phyloP scores from a whole-genome alignment of 2,888 invertebrate genomes.

The Eumacrocentrus americanus region DNA sequence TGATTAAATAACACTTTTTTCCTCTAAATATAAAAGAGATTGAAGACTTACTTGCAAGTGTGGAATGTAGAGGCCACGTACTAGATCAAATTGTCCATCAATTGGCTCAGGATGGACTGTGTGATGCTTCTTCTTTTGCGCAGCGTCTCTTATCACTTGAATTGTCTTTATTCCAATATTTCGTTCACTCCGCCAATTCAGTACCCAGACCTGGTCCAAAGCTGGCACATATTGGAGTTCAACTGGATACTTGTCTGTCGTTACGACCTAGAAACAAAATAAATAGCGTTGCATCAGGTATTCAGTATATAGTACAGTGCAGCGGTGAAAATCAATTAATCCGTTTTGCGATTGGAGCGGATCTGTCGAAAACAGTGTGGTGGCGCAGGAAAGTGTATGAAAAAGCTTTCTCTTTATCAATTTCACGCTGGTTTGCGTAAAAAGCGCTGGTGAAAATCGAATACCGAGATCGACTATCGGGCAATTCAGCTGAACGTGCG shows the following conservation, averaged over 20 bases:
- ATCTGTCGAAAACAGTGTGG: neutral
- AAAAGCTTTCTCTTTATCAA: conserved; percentile 10
- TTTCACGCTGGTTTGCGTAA: conserved; percentile 8
- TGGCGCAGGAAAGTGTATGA: neutral
- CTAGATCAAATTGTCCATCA: conserved; percentile 77
- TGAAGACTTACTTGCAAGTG: conserved; percentile 63
- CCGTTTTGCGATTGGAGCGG: neutral
- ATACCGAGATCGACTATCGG: conserved; percentile 15
- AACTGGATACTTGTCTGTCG: conserved; percentile 75
- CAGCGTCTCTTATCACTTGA: conserved; percentile 75
- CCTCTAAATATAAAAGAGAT: too few relatives aligned
- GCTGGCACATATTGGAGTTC: conserved; percentile 73
- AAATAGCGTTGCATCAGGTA: neutral
- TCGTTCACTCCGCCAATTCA: conserved; percentile 71
- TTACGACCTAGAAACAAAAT: conserved; percentile 65
- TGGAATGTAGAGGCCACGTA: conserved; percentile 70
- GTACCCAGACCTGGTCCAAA: conserved; percentile 77
- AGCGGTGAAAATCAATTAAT: neutral
- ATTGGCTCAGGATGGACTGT: conserved; percentile 77
- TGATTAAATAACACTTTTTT: neutral
- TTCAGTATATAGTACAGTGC: neutral
- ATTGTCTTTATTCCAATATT: conserved; percentile 71
- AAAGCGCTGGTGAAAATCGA: conserved; percentile 16
- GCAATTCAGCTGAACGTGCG: conserved; percentile 7
- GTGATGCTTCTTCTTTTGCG: conserved; percentile 74